phyloP scores from a whole-genome alignment of 2,797 vertebrate species.

The Pseudomugil tenellus region DNA sequence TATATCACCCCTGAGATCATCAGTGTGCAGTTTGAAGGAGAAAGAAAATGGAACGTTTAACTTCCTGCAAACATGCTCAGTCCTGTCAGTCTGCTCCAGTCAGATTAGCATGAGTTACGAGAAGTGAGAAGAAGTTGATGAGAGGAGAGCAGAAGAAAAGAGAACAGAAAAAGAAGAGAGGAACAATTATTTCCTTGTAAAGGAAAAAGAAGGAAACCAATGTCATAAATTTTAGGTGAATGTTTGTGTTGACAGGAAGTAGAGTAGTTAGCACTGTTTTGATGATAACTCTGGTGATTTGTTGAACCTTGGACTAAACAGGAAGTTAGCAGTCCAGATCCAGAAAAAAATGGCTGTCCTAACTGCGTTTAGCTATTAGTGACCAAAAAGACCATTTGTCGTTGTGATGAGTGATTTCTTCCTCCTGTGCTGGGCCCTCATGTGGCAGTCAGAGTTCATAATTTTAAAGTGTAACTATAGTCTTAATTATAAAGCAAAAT shows the following conservation, averaged over 20 bases:
- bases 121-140: conserved; percentile 38
- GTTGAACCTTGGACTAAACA: conserved; percentile 68
- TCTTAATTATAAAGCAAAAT: too few species aligned
- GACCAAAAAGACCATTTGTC: conserved; percentile 72
- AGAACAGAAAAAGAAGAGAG: conserved; percentile 34
- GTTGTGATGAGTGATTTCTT: conserved; percentile 80
- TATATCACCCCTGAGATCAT: conserved; percentile 81
- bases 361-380: conserved; percentile 50
- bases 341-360: conserved; percentile 52
- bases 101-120: conserved; percentile 77
- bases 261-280: conserved; percentile 60
- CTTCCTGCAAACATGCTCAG: conserved; percentile 80
- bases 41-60: conserved; percentile 69
- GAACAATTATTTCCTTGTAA: conserved; percentile 34
- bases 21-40: conserved; percentile 64
- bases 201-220: conserved; percentile 58
- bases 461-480: conserved; percentile 37
- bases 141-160: conserved; percentile 20
- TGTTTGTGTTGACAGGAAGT: conserved; percentile 75
- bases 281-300: conserved; percentile 65
- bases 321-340: conserved; percentile 63
- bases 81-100: conserved; percentile 74
- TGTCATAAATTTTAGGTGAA: conserved; percentile 64
- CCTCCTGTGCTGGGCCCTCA: conserved; percentile 65
- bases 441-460: conserved; percentile 60